phyloP scores from a whole-genome alignment of 2,888 invertebrate species.

The Omphaloscelis lunosa region DNA sequence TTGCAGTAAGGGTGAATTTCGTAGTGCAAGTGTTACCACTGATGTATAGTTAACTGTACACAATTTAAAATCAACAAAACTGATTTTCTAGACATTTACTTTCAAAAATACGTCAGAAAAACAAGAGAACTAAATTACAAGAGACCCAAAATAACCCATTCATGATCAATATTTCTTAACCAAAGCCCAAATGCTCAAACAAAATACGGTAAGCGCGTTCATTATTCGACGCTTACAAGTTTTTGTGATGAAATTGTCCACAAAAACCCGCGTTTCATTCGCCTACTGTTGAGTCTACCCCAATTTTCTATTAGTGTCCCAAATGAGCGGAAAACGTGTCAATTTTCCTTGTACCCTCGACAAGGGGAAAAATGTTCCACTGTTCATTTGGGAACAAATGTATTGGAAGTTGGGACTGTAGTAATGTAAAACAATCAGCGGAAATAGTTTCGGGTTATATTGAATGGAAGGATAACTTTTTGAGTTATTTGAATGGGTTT shows the following conservation, averaged over 20 bases:
- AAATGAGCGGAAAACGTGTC: conserved; percentile 58
- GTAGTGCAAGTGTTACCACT: neutral
- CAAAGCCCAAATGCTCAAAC: conserved; percentile 38
- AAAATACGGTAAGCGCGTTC: conserved; percentile 51
- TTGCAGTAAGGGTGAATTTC: neutral
- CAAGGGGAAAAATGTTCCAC: conserved; percentile 40
- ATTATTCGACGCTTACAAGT: conserved; percentile 59
- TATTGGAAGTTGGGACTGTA: conserved; percentile 42
- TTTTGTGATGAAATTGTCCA: conserved; percentile 66
- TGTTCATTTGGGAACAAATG: conserved; percentile 54
- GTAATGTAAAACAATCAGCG: conserved; percentile 33
- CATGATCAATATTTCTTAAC: conserved; percentile 40
- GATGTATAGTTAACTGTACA: too few species aligned
- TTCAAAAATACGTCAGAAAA: neutral
- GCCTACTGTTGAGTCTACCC: conserved; percentile 48
- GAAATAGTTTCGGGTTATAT: conserved; percentile 1
- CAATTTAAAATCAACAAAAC: neutral
- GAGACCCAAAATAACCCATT: conserved; percentile 32
- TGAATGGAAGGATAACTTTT: conserved; percentile 1
- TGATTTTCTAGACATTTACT: neutral
- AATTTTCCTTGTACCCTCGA: conserved; percentile 56
- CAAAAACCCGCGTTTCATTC: conserved; percentile 49
- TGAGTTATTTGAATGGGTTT: neutral
- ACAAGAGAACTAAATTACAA: conserved; percentile 12
- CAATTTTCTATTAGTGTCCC: conserved; percentile 64